Evolutionary conservation across 2,797 vertebrate species (phyloP), one percentile per base, ranked within the genome.

Genomic region (Eremophila alpestris): DNA sequence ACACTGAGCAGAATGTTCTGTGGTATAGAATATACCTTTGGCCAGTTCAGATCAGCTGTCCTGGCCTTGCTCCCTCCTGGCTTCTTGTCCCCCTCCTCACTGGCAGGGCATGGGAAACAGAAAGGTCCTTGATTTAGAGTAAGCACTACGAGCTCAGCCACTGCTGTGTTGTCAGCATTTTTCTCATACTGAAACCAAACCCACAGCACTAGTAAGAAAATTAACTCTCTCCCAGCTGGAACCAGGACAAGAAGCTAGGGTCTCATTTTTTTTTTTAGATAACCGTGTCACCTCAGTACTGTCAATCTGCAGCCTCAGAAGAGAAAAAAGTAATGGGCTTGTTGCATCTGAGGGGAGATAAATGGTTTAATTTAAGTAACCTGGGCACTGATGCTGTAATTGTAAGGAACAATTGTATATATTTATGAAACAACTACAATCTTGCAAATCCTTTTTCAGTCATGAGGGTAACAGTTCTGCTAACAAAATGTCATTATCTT

Each of bases 81-180:
- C 7, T 45, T 77, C 13, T 40, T 58, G n/a, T 46, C 27, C 24
- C 22, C 3, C 24, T 58, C 24, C 24, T 64, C 45, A 14, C 51
- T 58, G 36, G 36, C 32, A 45, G 20, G 38, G 14, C 20, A 45
- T 6, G 17, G 71, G 58, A 51, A 64, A 34, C 1, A 0, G 0
- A 71, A 59, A 64, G 26, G 17, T 40, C 21, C n/a, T 56, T 40
- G 30, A 27, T 22, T 78, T 36, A 52, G 45, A 45, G 24, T 32
- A 40, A 46, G 13, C 22, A 23, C 38, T 32, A 1, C 0, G 2
- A 51, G n/a, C 29, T 16, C 34, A 83, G 45, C 21, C n/a, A 17
- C 34, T 46, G 45, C 21, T 64, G 7, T 36, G 34, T 5, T 83
- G 27, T 65, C 52, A 59, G 23, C 6, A 36, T 20, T 16, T 40